These are phyloP conservation scores for Mimachlamys varia DNA, from an alignment of 2,888 invertebrate genomes.

Conservation along the genomic window DNA sequence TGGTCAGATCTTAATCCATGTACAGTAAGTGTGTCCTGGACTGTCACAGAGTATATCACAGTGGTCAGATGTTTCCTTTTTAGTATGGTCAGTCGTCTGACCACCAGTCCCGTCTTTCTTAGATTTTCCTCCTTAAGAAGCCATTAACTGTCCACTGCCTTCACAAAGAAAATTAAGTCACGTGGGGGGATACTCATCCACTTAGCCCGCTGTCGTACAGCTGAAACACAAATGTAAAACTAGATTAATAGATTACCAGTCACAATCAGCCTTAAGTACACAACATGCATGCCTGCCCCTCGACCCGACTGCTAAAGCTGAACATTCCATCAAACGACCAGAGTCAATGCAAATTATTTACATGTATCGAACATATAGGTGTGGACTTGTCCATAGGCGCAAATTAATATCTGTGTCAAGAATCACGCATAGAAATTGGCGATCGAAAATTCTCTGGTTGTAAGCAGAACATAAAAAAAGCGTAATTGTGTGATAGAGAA, in stretches of 20 bases:
- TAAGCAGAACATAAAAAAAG: not conserved
- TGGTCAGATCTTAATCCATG: slow-evolving; percentile 4
- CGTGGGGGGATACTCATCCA: not conserved
- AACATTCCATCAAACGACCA: not conserved
- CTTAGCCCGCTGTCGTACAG: slow-evolving; percentile 3
- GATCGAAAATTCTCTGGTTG: not conserved
- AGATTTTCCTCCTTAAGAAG: not conserved
- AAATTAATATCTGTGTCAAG: not conserved
- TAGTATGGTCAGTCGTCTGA: not conserved
- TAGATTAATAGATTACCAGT: slow-evolving; percentile 8
- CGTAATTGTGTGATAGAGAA: not conserved
- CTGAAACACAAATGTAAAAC: slow-evolving; percentile 20
- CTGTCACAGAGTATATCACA: not conserved
- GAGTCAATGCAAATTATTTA: slow-evolving; percentile 25
- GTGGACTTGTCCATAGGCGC: not conserved
- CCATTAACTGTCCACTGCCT: not conserved
- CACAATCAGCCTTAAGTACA: not conserved
- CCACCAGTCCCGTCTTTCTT: not conserved
- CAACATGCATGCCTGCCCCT: not conserved
- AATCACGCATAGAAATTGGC: not conserved
- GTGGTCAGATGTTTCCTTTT: not conserved
- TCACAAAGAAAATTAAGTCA: slow-evolving; percentile 13
- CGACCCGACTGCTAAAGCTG: not conserved
- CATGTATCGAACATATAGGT: slow-evolving; percentile 1
- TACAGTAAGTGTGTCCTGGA: not conserved